A percentile compares a stretch with the other conserved stretches of the same genome.
Evolutionary conservation across 2,113 vertebrate species (phyloP).

Genomic region (Zootoca vivipara): DNA sequence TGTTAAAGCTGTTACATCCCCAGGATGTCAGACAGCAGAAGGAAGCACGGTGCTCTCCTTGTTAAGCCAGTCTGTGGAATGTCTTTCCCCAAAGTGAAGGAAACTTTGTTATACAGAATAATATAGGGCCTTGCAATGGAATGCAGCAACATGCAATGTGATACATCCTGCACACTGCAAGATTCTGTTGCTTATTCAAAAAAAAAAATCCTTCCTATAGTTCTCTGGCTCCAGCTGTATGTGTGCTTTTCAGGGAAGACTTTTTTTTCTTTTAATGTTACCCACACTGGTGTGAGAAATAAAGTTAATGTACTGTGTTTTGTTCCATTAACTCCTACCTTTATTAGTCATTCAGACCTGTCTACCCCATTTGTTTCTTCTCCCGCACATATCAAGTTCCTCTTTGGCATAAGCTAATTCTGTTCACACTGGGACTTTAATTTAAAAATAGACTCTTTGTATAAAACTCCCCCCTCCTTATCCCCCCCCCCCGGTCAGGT

Average conservation of each 20-base stretch:
- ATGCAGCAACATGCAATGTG: no score
- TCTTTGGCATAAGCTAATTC: conserved; percentile 11
- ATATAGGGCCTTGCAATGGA: no score
- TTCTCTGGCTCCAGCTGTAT: neutral
- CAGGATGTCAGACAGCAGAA: no score
- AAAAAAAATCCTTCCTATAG: no score
- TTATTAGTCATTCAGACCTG: neutral
- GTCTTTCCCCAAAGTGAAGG: no score
- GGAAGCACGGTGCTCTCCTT: no score
- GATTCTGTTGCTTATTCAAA: no score
- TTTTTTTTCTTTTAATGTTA: neutral
- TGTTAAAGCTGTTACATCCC: no score
- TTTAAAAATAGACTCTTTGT: neutral
- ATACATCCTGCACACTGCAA: no score
- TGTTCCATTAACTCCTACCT: conserved; percentile 20
- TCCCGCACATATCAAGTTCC: fast-evolving
- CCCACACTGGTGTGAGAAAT: neutral
- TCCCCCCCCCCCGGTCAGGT: neutral
- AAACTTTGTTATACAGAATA: no score
- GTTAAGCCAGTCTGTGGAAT: no score
- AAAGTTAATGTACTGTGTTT: conserved; percentile 4
- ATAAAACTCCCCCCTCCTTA: neutral
- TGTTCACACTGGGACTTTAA: neutral
- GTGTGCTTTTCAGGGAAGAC: no score
- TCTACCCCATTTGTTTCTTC: neutral